Conservation (phyloP, 92 coral and sea anemone species). For the Plumapathes pennacea region DNA sequence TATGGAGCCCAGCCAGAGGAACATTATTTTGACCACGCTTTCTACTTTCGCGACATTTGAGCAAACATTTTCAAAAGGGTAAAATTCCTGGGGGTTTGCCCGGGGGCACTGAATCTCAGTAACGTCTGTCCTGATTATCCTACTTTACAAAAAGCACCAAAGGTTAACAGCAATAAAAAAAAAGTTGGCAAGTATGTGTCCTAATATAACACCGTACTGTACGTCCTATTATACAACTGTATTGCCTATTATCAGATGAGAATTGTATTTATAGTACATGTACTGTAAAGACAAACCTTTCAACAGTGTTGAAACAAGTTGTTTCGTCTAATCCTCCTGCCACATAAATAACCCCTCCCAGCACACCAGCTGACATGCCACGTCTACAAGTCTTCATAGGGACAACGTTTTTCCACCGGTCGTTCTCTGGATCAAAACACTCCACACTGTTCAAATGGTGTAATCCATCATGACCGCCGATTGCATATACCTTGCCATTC, state of each 20-base stretch:
- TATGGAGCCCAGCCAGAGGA: too few species aligned
- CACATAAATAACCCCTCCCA: slow-evolving; percentile 89
- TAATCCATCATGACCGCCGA: slow-evolving; percentile 95
- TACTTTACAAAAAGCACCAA: too few species aligned
- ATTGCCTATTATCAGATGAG: background rate
- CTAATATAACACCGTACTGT: too few species aligned
- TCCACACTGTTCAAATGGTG: slow-evolving; percentile 93
- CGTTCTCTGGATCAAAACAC: slow-evolving; percentile 79
- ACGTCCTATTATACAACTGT: background rate
- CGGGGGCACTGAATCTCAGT: too few species aligned
- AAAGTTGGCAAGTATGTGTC: too few species aligned
- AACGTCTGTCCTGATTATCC: too few species aligned
- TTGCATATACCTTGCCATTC: slow-evolving; percentile 84
- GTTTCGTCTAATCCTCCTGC: slow-evolving; percentile 97
- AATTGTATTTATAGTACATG: background rate
- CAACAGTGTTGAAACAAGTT: slow-evolving; percentile 91
- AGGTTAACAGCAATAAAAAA: too few species aligned
- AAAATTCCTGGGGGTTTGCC: too few species aligned
- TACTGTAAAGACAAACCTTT: slow-evolving; percentile 89
- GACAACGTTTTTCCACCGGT: slow-evolving; percentile 71
- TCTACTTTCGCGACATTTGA: too few species aligned
- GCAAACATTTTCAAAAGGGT: too few species aligned
- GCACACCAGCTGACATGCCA: slow-evolving; percentile 95
- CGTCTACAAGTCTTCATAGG: slow-evolving; percentile 89
- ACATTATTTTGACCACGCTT: too few species aligned